phyloP scores from a whole-genome alignment of 2,888 invertebrate genomes.

The Pocota personata region DNA sequence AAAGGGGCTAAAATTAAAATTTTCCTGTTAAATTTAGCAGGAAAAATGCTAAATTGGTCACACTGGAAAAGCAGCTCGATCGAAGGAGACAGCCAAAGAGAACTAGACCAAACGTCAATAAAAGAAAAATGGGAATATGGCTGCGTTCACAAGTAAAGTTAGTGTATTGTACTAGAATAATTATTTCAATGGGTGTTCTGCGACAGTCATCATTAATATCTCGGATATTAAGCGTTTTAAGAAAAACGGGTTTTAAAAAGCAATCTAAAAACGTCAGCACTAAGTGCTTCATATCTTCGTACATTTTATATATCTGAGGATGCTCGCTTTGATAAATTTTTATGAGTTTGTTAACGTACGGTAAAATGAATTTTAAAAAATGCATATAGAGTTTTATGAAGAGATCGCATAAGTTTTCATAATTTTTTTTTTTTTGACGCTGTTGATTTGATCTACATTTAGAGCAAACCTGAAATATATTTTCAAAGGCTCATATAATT shows the following conservation, averaged over 20 bases:
- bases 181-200: no score
- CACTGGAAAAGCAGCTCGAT: no score
- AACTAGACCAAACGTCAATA: no score
- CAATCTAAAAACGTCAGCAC: neutral
- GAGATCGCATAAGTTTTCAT: neutral
- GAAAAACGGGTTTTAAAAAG: neutral
- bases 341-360: neutral
- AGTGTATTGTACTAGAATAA: no score
- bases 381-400: neutral
- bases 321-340: neutral
- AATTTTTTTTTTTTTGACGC: no score
- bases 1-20: no score
- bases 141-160: no score
- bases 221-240: neutral
- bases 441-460: neutral
- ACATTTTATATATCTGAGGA: neutral
- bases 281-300: neutral
- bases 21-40: no score
- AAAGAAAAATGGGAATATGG: no score
- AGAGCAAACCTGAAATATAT: neutral
- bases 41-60: no score
- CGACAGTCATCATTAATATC: neutral
- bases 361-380: neutral
- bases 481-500: no score
- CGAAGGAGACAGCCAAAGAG: no score